Evolutionary conservation across 1,140 invertebrate genomes (phyloP), one percentile per base, ranked within the genome.

Genomic region (Drosophila carrolli): DNA sequence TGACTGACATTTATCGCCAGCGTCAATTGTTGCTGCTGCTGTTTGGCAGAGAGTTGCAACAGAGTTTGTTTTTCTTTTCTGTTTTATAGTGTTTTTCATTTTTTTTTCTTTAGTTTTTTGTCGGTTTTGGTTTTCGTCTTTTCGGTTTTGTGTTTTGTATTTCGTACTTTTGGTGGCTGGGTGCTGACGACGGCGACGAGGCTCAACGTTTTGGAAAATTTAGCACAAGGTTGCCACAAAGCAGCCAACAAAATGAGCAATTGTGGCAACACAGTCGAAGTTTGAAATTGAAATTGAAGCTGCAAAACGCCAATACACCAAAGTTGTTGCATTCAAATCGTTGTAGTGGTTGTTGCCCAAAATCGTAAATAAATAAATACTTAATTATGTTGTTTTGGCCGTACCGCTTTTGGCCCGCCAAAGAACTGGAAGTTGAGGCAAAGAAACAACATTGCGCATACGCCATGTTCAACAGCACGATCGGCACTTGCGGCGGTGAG

Each of bases 351-450:
- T 78, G 62, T 89, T 88, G 83, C 84, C 84, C 84, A 89, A 88
- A 88, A 89, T 83, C 83, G 84, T 84, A 88, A 88, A 88, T 89
- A 88, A 88, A 88, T 89, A 88, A 88, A 88, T 89, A 88, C 84
- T 88, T 88, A 88, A 88, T 88, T 88, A 88, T 88, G 84, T 88
- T 88, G 84, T 89, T 78, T 88, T 71, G 83, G 70, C 65, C 65
- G 67, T 78, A 60, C 81, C 78, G 78, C 59, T 70, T 86, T 79
- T 82, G 83, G 83, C 41, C 56, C 46, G 71, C 32, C 75, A 67
- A 80, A 89, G 85, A 89, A 84, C 84, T 66, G 79, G 75, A 73
- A 78, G 67, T 56, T 37, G 40, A 54, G 66, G 74, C 82, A 79
- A 41, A 29, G 46, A 54, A 27, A 16, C 32, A 56, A 79, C 53